Conservation (phyloP, 2,797 vertebrate genomes). For the Margarornis squamiger region DNA sequence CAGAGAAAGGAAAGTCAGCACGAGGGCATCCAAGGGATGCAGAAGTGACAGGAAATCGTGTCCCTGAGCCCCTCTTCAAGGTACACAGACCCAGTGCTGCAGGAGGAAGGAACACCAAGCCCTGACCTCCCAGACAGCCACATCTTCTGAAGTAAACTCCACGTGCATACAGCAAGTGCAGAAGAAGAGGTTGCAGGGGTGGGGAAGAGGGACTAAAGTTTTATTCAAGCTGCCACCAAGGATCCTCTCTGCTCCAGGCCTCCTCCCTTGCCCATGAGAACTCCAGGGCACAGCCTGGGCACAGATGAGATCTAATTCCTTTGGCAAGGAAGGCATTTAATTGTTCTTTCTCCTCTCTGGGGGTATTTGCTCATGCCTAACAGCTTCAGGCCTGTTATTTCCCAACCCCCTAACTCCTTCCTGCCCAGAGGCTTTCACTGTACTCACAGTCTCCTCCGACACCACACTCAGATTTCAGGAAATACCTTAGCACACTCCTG, state of each 20-base stretch:
- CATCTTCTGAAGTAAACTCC: not conserved
- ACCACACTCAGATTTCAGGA: not conserved
- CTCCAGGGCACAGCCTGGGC: not conserved
- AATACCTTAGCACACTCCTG: not conserved
- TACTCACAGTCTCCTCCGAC: rapidly evolving
- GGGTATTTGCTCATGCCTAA: not conserved
- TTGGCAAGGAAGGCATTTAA: not conserved
- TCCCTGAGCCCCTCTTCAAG: not conserved
- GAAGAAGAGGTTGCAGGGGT: not conserved
- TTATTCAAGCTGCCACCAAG: not conserved
- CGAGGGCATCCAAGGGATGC: not conserved
- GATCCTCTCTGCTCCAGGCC: not conserved
- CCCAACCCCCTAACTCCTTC: not conserved
- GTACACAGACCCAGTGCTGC: not conserved
- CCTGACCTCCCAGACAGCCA: not conserved
- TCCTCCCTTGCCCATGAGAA: not conserved
- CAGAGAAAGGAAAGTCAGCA: not conserved
- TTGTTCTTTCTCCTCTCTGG: not conserved
- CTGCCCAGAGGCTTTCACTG: not conserved
- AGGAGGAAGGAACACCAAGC: not conserved
- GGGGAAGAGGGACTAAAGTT: not conserved
- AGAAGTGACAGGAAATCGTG: not conserved
- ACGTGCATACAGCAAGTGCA: rapidly evolving
- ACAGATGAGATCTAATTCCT: not conserved
- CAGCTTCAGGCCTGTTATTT: not conserved